Evolutionary conservation across 2,888 invertebrate genomes (phyloP).

Genomic region (Apamea anceps): DNA sequence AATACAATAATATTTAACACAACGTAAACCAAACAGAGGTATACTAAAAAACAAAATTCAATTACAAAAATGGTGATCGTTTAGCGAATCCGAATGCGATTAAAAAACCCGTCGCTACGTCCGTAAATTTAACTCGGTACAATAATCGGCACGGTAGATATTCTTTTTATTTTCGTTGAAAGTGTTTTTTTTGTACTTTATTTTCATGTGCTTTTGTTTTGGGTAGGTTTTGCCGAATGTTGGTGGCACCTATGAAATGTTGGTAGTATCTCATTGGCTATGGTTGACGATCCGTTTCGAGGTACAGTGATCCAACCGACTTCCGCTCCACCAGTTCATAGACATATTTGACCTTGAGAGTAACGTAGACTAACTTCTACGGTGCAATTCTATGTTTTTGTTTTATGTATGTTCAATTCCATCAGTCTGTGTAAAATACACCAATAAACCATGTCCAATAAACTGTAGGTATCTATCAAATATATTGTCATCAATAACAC

Average conservation of each 20-base stretch:
- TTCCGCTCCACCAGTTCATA: background rate
- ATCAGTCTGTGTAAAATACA: too few species aligned
- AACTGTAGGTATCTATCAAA: background rate
- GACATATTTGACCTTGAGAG: background rate
- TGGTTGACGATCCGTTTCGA: background rate
- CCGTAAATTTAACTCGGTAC: constrained; percentile 61
- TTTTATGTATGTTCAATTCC: background rate
- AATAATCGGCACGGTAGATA: constrained; percentile 55
- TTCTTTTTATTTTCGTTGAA: constrained; percentile 48
- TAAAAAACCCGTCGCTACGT: constrained; percentile 68
- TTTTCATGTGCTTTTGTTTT: constrained; percentile 47
- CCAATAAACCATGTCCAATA: background rate
- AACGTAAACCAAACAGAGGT: constrained; percentile 52
- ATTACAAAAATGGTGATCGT: constrained; percentile 73
- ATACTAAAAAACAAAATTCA: constrained; percentile 66
- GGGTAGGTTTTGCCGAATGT: constrained; percentile 2
- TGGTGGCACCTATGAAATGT: constrained; percentile 5
- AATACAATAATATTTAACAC: constrained; percentile 51
- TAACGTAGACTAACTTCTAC: background rate
- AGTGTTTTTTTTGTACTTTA: constrained; percentile 37
- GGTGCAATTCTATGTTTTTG: background rate
- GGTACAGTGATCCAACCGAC: background rate
- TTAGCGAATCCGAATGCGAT: constrained; percentile 72
- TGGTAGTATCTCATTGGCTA: background rate
- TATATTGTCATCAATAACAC: background rate